Base-by-base conservation (phyloP, 2,888 invertebrate genomes). In the Mesochorus sp. region DNA sequence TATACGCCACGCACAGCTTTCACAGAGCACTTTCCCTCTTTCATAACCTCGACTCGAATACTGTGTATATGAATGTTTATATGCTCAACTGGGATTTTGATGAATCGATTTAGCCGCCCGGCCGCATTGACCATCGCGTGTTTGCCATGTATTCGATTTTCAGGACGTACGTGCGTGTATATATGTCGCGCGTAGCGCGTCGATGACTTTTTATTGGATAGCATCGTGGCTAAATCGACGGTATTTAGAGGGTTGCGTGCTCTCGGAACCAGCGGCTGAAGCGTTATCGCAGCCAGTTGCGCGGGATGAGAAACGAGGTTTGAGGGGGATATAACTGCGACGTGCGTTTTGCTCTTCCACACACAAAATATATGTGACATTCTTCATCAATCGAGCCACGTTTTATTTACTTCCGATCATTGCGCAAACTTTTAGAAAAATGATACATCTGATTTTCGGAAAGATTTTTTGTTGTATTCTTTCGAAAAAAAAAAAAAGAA, bases 211-310 rank as follows among this genome's bases (percentile, higher is more conserved):
- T 78, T 78, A 78, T 78, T 78, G 78, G 70, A 73, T 66, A 53
- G 61, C 31, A 70, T 70, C 70, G 68, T 3, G 21, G 67, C 73
- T 73, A 77, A 77, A 77, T 77, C 73, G 84, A 82, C 79, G 80
- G 83, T 83, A 83, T 85, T 85, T 84, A 82, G 84, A 81, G 82
- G 82, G 82, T 81, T 81, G 80, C 78, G 83, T 76, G 81, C 78
- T 79, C 79, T 79, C 76, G 80, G 59, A 49, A 34, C 42, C 72
- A 67, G 57, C 61, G 34, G 62, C 6, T 6, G 59, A 59, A 80
- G 80, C 86, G 88, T 88, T 88, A 89, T 89, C 88, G n/a, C n/a
- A 80, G 85, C 42, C 47, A 28, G 39, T 80, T 85, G 87, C 85
- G 85, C 72, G 75, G 72, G 62, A 64, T 55, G 76, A 68, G 79